These are phyloP conservation scores for Cremastobaeus sp. DNA, from an alignment of 2,888 invertebrate genomes.

Conservation along the genomic window DNA sequence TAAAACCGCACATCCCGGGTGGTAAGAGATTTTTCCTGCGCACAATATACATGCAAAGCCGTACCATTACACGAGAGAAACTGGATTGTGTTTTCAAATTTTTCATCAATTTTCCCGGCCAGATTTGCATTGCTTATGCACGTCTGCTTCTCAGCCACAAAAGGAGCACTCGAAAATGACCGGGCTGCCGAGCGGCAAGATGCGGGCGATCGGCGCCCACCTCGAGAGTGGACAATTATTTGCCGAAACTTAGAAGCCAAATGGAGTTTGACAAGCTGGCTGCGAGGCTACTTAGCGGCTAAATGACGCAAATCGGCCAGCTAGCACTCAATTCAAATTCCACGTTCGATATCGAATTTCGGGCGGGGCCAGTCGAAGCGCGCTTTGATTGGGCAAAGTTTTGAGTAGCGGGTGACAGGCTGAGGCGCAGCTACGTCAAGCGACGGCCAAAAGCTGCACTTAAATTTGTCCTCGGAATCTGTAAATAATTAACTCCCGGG, in stretches of 20 bases:
- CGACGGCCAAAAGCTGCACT: background rate
- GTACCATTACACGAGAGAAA: conserved; percentile 12
- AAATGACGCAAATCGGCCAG: conserved; percentile 9
- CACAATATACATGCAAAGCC: conserved; percentile 4
- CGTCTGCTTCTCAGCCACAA: too few relatives aligned
- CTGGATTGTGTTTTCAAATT: conserved; percentile 11
- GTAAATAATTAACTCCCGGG: too few relatives aligned
- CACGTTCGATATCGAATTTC: conserved; percentile 32
- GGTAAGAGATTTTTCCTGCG: too few relatives aligned
- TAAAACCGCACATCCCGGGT: too few relatives aligned
- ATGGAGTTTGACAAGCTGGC: conserved; percentile 23
- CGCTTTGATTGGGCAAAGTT: conserved; percentile 7
- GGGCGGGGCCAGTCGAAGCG: conserved; percentile 8
- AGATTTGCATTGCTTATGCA: conserved; percentile 27
- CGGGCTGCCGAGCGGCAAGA: too few relatives aligned
- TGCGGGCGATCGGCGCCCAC: too few relatives aligned
- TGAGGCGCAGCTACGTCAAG: conserved; percentile 7
- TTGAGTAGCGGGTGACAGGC: conserved; percentile 6
- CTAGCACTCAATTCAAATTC: conserved; percentile 29
- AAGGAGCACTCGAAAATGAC: too few relatives aligned
- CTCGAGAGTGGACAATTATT: conserved; percentile 7
- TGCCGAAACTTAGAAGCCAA: conserved; percentile 15
- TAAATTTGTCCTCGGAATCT: background rate
- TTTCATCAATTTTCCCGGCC: conserved; percentile 11
- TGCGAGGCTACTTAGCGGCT: conserved; percentile 22